phyloP scores from a whole-genome alignment of 2,113 vertebrate species.

The Podarcis cretensis region DNA sequence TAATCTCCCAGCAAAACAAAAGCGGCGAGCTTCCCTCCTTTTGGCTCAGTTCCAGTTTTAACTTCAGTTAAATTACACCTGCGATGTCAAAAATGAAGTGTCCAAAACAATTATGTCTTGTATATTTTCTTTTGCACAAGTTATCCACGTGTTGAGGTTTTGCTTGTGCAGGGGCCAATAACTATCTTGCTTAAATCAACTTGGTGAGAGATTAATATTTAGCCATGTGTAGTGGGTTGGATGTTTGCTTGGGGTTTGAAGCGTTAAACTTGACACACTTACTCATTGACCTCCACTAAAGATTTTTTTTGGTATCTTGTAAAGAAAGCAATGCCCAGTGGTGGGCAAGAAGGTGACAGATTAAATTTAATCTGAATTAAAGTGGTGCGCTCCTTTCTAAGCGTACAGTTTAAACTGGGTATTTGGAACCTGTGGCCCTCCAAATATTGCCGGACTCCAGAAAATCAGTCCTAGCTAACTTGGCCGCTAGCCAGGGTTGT shows the following conservation, averaged over 20 bases:
- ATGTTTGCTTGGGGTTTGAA: neutral
- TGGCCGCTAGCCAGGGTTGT: no score
- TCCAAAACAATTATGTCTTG: neutral
- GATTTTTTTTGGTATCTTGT: no score
- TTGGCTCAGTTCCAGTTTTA: neutral
- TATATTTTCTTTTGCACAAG: fast-evolving
- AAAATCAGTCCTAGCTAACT: no score
- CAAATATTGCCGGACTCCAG: no score
- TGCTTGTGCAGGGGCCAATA: neutral
- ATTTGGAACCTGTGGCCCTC: no score
- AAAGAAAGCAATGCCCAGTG: neutral
- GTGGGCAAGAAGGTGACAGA: neutral
- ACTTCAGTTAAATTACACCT: neutral
- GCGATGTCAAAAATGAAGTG: neutral
- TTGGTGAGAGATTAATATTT: neutral
- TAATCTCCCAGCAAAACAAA: neutral
- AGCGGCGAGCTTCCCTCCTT: no score
- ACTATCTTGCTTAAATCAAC: neutral
- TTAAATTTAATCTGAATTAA: neutral
- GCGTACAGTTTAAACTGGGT: neutral
- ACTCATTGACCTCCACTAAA: neutral
- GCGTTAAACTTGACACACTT: neutral
- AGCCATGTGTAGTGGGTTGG: neutral
- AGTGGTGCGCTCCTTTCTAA: neutral
- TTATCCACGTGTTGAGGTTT: neutral